Base-by-base conservation (phyloP, 2,113 vertebrate genomes). In the Cyprinodon tularosa region DNA sequence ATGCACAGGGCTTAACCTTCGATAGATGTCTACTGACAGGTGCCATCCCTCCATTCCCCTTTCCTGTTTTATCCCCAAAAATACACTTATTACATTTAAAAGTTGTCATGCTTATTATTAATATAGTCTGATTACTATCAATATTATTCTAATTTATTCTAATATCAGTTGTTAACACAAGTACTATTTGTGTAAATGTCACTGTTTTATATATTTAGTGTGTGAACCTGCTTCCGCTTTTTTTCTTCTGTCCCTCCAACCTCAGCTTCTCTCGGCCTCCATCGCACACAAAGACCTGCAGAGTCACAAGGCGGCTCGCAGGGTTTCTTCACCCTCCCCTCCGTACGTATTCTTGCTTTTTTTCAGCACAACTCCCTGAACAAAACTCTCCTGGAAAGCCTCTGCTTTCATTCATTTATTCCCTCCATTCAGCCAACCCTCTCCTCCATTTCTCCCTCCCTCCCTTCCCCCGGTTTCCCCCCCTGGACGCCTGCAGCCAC, bases 401-500 rank as follows among this genome's bases (percentile, higher is more conserved):
- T 64, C 22, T 42, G 4, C 38, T 74, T 42, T 82, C 87, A 88
- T 92, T 90, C 91, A 92, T 91, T 88, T 87, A 83, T 89, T 66
- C 62, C 77, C 90, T 89, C 50, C 91, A 91, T 92, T 94, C 86
- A 93, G 79, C 57, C 89, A 83, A 87, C 73, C 12, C 14, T 60
- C 38, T 20, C 42, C 42, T 71, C 65, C 47, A 50, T 66, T 66
- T 37, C 72, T 77, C 72, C 38, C 74, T 76, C 67, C 68, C 63
- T 66, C 85, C 67, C 60, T 29, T 29, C 48, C 68, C 84, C 76
- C 70, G 74, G 71, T 87, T 80, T 82, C 83, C 69, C 76, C 48
- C 62, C 69, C 86, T 6, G 77, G 84, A 80, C 57, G 69, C 84
- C 74, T 82, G 77, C 77, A 81, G 71, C 88, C 84, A 81, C 76